These are phyloP conservation scores for Dryobates pubescens DNA, from an alignment of 2,797 vertebrate species.

Conservation along the genomic window DNA sequence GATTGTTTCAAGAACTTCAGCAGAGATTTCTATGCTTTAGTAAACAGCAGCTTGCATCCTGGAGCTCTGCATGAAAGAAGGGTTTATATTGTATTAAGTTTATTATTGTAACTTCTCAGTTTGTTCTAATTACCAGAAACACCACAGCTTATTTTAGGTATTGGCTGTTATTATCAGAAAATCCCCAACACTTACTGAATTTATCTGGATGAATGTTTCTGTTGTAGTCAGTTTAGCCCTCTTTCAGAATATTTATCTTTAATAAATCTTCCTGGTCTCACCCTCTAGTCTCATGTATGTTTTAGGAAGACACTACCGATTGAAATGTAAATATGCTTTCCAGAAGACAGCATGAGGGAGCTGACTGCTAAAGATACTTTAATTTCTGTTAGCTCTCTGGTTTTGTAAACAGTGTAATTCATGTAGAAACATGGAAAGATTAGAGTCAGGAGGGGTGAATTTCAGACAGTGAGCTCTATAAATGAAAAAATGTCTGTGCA, in stretches of 20 bases:
- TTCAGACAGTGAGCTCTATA: not conserved
- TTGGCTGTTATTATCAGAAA: not conserved
- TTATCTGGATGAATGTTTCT: not conserved
- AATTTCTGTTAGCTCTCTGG: not conserved
- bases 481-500: constrained; percentile 29
- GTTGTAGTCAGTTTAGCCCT: not conserved
- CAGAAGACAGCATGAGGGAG: not conserved
- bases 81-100: constrained; percentile 41
- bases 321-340: constrained; percentile 35
- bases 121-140: constrained; percentile 35
- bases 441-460: constrained; percentile 2
- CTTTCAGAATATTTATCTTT: constrained; percentile 12
- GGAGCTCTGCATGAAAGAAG: not conserved
- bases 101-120: constrained; percentile 6
- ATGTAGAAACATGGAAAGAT: not conserved
- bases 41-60: not conserved
- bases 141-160: not conserved
- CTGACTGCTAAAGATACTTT: not conserved
- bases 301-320: not conserved
- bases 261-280: constrained; percentile 8
- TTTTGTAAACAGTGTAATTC: constrained; percentile 6
- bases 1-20: constrained; percentile 44
- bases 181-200: not conserved
- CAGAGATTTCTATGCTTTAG: constrained; percentile 5
- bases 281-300: not conserved